Evolutionary conservation across 1,140 invertebrate species (phyloP), one percentile per base, ranked within the genome.

Genomic region (Neodiprion virginianus): DNA sequence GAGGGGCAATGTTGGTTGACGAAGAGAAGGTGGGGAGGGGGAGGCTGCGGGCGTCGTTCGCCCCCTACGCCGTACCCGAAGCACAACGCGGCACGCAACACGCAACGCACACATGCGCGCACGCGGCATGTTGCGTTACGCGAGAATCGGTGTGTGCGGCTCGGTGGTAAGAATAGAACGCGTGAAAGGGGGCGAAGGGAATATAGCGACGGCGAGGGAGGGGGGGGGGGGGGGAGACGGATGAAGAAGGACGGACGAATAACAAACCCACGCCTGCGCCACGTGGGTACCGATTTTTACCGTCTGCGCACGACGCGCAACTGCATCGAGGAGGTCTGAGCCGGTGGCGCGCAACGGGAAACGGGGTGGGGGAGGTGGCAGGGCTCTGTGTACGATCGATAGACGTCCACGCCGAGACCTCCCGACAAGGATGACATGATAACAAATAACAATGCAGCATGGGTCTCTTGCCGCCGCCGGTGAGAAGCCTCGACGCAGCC

Each of bases 221-320:
- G 47, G 48, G 40, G 49, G 67, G 67, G 12, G 3, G 48, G 49
- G 72, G 2, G 48, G n/a, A 28, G 11, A 66, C 48, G 53, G 74
- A 10, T 61, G 61, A 76, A 81, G 78, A 12, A 76, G 74, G 79
- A 82, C 61, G 69, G 78, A 81, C 76, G 74, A 78, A 82, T 77
- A 81, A 83, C 81, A 83, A 83, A 83, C 80, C 81, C 82, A 83
- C 82, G 82, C 82, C 82, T 83, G 81, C 82, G 82, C 81, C 82
- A 83, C 82, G 82, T 83, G 82, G 77, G 61, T 48, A 67, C 66
- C 9, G 69, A 53, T 73, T 76, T 73, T 74, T 75, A 71, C 73
- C 21, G 48, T 40, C 28, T 40, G 28, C 28, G 28, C 28, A 40
- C 28, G 28, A 5, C 28, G 48, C 53, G 48, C 23, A 28, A 65